Evolutionary conservation across 2,888 invertebrate species (phyloP), one percentile per base, ranked within the genome.

Genomic region (Amiota communis): DNA sequence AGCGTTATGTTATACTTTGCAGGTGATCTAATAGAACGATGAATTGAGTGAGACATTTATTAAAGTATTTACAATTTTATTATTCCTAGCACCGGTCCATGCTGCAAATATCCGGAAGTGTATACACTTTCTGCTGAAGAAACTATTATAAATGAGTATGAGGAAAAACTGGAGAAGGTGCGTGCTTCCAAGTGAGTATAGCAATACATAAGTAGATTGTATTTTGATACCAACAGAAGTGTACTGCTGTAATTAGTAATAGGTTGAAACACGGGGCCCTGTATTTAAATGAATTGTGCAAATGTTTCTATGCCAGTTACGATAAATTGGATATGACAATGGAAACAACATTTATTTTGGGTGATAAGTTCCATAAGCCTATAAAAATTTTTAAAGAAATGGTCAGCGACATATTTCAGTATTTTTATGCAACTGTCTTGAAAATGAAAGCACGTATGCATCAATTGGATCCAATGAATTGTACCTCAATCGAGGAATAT

Each of bases 41-140:
- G 2, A 36, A 36, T 36, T 36, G 36, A 6, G 2, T 36, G 2
- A 36, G 36, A 6, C 36, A 36, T 68, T 8, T 11, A 17, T 69
- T 17, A 56, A 57, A 6, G 65, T 36, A 17, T 15, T 13, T 64
- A 17, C 6, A 6, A 4, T 36, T 36, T 36, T 36, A 36, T 36
- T 36, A 36, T 36, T 2, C 36, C 81, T n/a, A 86, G 87, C 20
- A 80, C 82, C 0, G 78, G 77, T 1, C 79, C 83, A 0, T 83
- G 82, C 10, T 86, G 87, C 63, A 81, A 82, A 1, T 85, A 80
- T 72, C 85, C 87, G 0, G 84, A 87, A 74, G 84, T 86, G 0
- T 86, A 84, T n/a, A 77, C 83, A 1, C 74, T 80, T 2, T 84
- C 85, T 0, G 82, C 87, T 0, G 88, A 86, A 71, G 88, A 87